Conservation (phyloP, 2,888 invertebrate genomes). For the Agrotis segetum region DNA sequence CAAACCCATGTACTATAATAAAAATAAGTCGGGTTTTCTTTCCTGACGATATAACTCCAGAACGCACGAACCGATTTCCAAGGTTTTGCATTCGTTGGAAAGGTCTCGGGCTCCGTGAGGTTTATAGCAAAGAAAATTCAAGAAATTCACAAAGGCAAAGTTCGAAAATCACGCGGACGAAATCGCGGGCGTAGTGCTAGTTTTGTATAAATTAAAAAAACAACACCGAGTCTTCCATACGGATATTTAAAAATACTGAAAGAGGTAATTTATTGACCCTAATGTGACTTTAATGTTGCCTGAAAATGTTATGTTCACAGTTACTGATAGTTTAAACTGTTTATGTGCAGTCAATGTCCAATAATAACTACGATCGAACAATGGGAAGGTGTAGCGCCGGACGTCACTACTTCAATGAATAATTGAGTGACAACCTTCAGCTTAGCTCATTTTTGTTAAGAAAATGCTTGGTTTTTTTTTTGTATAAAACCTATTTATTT, state of each 20-base stretch:
- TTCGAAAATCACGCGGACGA: no score
- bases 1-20: no score
- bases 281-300: not conserved
- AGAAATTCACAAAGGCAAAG: no score
- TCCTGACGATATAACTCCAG: no score
- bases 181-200: no score
- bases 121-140: no score
- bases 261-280: not conserved
- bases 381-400: not conserved
- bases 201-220: no score
- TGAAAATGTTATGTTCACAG: not conserved
- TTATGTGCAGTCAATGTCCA: not conserved
- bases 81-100: no score
- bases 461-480: not conserved
- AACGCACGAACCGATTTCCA: no score
- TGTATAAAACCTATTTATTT: no score
- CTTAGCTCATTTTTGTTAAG: not conserved
- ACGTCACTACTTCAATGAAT: constrained; percentile 17
- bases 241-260: not conserved
- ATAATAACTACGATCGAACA: not conserved
- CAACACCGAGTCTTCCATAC: not conserved
- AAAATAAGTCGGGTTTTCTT: no score
- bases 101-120: no score
- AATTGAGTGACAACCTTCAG: constrained; percentile 4
- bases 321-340: not conserved